phyloP scores from a whole-genome alignment of 2,888 invertebrate species.

The Copidosoma aretas region DNA sequence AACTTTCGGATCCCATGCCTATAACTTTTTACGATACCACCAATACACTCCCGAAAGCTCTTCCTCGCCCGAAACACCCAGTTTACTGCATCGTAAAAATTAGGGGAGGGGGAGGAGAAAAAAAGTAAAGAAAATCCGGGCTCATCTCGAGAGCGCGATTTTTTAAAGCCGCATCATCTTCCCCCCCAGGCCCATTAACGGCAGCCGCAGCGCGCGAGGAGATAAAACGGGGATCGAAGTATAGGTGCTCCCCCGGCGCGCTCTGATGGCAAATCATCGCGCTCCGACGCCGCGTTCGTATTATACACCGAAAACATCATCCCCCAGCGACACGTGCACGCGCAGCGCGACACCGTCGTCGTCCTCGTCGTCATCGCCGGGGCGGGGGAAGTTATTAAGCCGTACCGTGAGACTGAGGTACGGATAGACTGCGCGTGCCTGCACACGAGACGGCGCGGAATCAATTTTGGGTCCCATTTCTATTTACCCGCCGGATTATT shows the following conservation, averaged over 20 bases:
- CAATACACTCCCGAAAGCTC: too few relatives aligned
- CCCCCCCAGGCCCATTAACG: too few relatives aligned
- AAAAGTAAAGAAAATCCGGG: too few relatives aligned
- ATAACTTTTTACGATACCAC: too few relatives aligned
- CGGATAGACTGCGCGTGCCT: too few relatives aligned
- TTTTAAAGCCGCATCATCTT: too few relatives aligned
- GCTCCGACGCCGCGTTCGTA: not conserved
- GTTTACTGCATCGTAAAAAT: too few relatives aligned
- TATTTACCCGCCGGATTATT: slow-evolving; percentile 25
- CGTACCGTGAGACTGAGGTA: not conserved
- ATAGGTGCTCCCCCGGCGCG: not conserved
- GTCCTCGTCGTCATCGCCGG: not conserved
- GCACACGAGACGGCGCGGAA: not conserved
- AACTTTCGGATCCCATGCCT: too few relatives aligned
- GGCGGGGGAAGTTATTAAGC: slow-evolving; percentile 26
- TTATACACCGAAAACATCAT: not conserved
- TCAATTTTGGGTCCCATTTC: slow-evolving; percentile 10
- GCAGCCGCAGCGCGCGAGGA: too few relatives aligned
- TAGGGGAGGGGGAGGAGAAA: too few relatives aligned
- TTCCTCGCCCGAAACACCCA: too few relatives aligned
- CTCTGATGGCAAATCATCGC: slow-evolving; percentile 12
- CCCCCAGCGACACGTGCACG: slow-evolving; percentile 2
- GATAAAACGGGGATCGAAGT: not conserved
- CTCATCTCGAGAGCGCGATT: too few relatives aligned
- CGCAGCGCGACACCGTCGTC: not conserved